Base-by-base conservation (phyloP, 1,140 invertebrate species). In the Ladona fulva region DNA sequence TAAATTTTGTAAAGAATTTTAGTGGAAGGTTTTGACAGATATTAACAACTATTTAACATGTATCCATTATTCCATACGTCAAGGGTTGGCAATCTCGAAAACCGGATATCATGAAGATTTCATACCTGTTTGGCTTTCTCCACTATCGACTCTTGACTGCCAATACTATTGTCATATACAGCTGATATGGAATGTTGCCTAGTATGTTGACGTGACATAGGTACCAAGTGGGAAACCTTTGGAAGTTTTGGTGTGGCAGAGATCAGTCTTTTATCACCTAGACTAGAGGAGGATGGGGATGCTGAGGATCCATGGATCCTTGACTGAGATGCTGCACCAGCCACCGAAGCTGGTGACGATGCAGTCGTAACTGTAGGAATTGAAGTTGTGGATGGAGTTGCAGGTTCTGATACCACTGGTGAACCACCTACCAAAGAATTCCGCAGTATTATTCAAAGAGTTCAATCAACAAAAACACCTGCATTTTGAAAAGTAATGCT, bases 111-210 rank as follows among this genome's bases (percentile, higher is more conserved):
- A 25, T 42, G 19, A 29, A 75, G 42, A 75, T 42, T 44, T 59
- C 19, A n/a, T 81, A 90, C 90, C 86, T 96, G 94, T 86, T 95
- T 96, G 0, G 94, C 94, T 85, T 93, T 92, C 84, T 95, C 93
- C 73, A 94, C 93, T 81, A 95, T 94, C 85, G 94, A 93, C 85
- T 94, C 92, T 83, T 91, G 90, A 81, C 85, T 87, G 80, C 83
- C 85, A 81, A 86, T 81, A 79, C 84, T 80, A 44, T 82, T 86
- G 85, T 90, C 83, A 86, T 87, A 86, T 82, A 85, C 84, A 82
- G 88, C 80, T 83, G 89, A 84, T 82, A 85, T 83, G 74, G 84
- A 83, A 80, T 86, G 83, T 74, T 81, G 80, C 74, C 80, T 76
- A 6, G 79, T 75, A 74, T 78, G 77, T 25, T 78, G 79, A 19